These are phyloP conservation scores for Anthophora plumipes DNA, from an alignment of 2,888 invertebrate genomes.

Conservation along the genomic window DNA sequence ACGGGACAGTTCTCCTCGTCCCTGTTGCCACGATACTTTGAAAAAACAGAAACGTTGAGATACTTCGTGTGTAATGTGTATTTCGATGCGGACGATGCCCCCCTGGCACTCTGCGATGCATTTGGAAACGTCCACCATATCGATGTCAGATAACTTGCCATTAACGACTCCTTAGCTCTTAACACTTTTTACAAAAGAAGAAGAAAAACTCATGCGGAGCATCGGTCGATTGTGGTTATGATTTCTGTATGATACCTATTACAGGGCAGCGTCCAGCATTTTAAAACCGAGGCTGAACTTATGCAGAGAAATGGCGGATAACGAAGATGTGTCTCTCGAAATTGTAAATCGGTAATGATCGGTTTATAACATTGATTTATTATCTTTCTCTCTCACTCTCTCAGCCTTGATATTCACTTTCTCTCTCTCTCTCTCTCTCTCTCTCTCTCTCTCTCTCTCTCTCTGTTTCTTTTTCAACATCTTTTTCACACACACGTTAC, in stretches of 20 bases:
- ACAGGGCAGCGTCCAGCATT: conserved; percentile 49
- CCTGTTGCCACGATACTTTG: conserved; percentile 79
- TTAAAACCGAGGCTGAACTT: conserved; percentile 65
- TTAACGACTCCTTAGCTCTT: conserved; percentile 9
- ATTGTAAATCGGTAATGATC: conserved; percentile 76
- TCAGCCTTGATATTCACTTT: conserved; percentile 56
- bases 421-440: conserved; percentile 55
- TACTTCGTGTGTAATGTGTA: conserved; percentile 68
- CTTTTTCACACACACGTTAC: conserved; percentile 51
- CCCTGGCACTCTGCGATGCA: conserved; percentile 29
- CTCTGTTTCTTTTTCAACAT: not conserved
- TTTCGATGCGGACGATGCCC: conserved; percentile 65
- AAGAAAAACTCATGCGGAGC: conserved; percentile 24
- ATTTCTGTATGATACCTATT: conserved; percentile 15
- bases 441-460: conserved; percentile 61
- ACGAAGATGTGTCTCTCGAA: conserved; percentile 74
- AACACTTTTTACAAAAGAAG: conserved; percentile 9
- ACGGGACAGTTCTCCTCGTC: conserved; percentile 77
- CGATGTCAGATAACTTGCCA: conserved; percentile 6
- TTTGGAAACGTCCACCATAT: conserved; percentile 39
- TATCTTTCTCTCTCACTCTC: conserved; percentile 64
- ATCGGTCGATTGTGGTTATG: conserved; percentile 37
- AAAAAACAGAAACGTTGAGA: conserved; percentile 76
- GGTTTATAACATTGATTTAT: conserved; percentile 78
- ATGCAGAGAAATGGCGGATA: conserved; percentile 71